Conservation (phyloP, 2,797 vertebrate species). For the Harpagifer antarcticus region DNA sequence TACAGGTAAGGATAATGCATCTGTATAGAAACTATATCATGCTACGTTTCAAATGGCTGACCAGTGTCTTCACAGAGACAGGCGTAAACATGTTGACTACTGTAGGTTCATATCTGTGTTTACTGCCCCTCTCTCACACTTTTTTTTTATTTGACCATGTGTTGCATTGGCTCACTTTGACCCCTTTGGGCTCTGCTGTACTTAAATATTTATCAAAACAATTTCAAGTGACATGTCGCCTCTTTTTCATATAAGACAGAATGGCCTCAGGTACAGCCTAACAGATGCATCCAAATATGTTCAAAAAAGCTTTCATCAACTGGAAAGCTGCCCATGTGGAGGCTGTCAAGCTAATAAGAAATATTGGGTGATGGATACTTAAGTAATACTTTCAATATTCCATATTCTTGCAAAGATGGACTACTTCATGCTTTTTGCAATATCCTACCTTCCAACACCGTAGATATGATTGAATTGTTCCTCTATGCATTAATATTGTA, state of each 20-base stretch:
- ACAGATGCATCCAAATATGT: slow-evolving; percentile 55
- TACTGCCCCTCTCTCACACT: slow-evolving; percentile 12
- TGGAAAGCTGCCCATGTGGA: slow-evolving; percentile 35
- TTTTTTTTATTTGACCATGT: slow-evolving; percentile 25
- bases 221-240: slow-evolving; percentile 73
- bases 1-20: not conserved
- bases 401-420: slow-evolving; percentile 18
- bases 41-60: slow-evolving; percentile 31
- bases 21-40: slow-evolving; percentile 23
- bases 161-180: slow-evolving; percentile 44
- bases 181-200: slow-evolving; percentile 62
- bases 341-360: slow-evolving; percentile 22
- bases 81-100: slow-evolving; percentile 34
- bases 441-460: slow-evolving; percentile 15
- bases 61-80: slow-evolving; percentile 37
- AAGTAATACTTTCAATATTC: slow-evolving; percentile 14
- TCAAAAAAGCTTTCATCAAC: slow-evolving; percentile 50
- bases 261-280: slow-evolving; percentile 52
- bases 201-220: slow-evolving; percentile 81
- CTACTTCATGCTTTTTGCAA: slow-evolving; percentile 14
- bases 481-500: slow-evolving; percentile 54
- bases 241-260: slow-evolving; percentile 60
- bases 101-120: slow-evolving; percentile 29
- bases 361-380: slow-evolving; percentile 3
- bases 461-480: slow-evolving; percentile 42